Evolutionary conservation across 2,797 vertebrate species (phyloP), one percentile per base, ranked within the genome.

Genomic region (Leptatherina wallacei): DNA sequence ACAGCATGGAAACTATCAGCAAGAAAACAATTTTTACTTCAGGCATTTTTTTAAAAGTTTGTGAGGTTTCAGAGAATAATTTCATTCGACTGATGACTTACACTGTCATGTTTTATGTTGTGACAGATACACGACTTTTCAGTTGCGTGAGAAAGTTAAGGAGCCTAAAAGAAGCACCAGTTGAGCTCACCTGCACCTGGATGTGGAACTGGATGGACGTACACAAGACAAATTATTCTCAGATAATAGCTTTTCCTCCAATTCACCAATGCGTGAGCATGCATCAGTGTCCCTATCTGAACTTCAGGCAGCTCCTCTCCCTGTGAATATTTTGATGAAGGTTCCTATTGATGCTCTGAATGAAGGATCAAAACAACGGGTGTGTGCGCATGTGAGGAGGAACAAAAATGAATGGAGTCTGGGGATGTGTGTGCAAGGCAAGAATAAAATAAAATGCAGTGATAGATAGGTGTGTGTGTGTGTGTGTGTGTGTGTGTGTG

Each of bases 241-340:
- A 6, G 33, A 72, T 85, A 33, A 78, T 78, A 60, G 16, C 52
- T 65, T 71, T 73, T 77, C 52, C 71, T 84, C 70, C 68, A 75
- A n/a, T 6, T n/a, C 44, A 4, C 33, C 33, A 35, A 35, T 35
- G 6, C 33, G 1, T 12, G 94, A 95, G 96, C 94, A 92, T 93
- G 92, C 94, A 91, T 95, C 92, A 94, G 95, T 96, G 96, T 96
- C 96, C 95, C 95, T 91, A 95, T 82, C 93, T 96, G 96, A 97
- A 96, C 95, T 94, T 95, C 85, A 88, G 94, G 91, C 74, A 83
- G 91, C 93, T 95, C 95, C 71, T 81, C 73, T 71, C 62, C 75
- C 65, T 70, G 80, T 73, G 85, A 91, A 87, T 88, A 86, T 90
- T 87, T 87, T 75, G 82, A 89, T 83, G 76, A 88, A 80, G 83